phyloP scores from a whole-genome alignment of 2,888 invertebrate species.

The Branchellion lobata region DNA sequence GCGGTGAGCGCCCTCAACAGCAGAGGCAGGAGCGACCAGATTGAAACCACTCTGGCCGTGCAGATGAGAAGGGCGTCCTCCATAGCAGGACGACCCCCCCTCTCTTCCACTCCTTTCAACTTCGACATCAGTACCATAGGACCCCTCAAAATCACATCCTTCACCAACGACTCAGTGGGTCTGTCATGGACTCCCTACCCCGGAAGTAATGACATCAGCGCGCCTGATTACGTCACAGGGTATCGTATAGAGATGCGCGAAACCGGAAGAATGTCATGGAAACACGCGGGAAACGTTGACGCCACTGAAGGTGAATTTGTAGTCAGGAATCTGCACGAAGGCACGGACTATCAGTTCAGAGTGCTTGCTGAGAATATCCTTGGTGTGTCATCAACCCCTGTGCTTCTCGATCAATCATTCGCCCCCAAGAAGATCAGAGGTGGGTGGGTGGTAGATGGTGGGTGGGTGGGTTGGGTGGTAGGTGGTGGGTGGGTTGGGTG shows the following conservation, averaged over 20 bases:
- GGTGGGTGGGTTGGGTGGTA: too few species aligned
- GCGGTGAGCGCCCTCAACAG: constrained; percentile 81
- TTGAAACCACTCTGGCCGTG: constrained; percentile 51
- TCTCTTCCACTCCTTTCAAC: neutral
- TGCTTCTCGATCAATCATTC: constrained; percentile 48
- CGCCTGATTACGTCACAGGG: constrained; percentile 45
- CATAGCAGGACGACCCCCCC: constrained; percentile 53
- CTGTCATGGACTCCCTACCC: constrained; percentile 79
- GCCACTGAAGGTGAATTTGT: constrained; percentile 48
- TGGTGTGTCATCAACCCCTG: constrained; percentile 48
- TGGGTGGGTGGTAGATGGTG: constrained; percentile 40
- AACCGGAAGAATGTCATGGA: constrained; percentile 46
- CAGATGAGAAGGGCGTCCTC: constrained; percentile 54
- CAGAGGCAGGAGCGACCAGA: constrained; percentile 77
- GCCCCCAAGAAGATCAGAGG: constrained; percentile 48
- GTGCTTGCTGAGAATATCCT: constrained; percentile 56
- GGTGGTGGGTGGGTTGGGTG: too few species aligned
- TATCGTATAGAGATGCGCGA: constrained; percentile 55
- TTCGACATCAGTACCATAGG: constrained; percentile 42
- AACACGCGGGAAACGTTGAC: constrained; percentile 49
- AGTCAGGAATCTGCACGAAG: constrained; percentile 54
- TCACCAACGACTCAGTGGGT: constrained; percentile 73
- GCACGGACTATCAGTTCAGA: constrained; percentile 60
- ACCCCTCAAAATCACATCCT: constrained; percentile 49
- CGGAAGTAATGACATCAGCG: constrained; percentile 51